phyloP scores from a whole-genome alignment of 92 coral and sea anemone species.

The Epizoanthus illoricatus region DNA sequence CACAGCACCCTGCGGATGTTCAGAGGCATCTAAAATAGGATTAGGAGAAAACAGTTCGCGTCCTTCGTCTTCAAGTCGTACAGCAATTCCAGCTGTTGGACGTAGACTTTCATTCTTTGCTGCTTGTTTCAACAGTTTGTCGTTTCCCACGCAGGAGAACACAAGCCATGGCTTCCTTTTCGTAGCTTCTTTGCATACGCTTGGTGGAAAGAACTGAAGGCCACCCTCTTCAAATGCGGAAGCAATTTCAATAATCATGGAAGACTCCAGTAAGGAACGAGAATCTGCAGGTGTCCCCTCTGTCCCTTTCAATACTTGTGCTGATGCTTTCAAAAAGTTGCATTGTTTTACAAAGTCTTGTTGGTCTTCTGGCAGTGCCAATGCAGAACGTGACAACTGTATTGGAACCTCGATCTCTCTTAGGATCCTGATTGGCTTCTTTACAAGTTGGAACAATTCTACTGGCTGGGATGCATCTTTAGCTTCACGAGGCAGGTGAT shows the following conservation, averaged over 20 bases:
- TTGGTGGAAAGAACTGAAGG: constrained; percentile 8
- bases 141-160: constrained; percentile 70
- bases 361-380: constrained; percentile 40
- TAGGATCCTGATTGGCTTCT: constrained; percentile 41
- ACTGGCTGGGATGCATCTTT: constrained; percentile 44
- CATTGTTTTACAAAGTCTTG: constrained; percentile 58
- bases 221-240: constrained; percentile 43
- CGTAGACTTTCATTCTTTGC: constrained; percentile 51
- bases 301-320: constrained; percentile 5
- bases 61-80: constrained; percentile 30
- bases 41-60: background rate
- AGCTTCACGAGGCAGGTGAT: constrained; percentile 44
- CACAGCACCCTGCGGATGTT: constrained; percentile 45
- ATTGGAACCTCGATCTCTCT: constrained; percentile 35
- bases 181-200: background rate
- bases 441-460: constrained; percentile 60
- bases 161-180: constrained; percentile 62
- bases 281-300: background rate
- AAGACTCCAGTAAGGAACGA: constrained; percentile 28
- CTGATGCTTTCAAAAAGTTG: constrained; percentile 59
- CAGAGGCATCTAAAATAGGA: constrained; percentile 7
- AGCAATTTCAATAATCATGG: constrained; percentile 41
- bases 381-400: constrained; percentile 52
- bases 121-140: constrained; percentile 52
- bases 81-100: constrained; percentile 89